Percentiles rank a stretch among this genome's conserved stretches.
Evolutionary conservation across 1,140 invertebrate genomes (phyloP).

Genomic region (Leptinotarsa defecta): DNA sequence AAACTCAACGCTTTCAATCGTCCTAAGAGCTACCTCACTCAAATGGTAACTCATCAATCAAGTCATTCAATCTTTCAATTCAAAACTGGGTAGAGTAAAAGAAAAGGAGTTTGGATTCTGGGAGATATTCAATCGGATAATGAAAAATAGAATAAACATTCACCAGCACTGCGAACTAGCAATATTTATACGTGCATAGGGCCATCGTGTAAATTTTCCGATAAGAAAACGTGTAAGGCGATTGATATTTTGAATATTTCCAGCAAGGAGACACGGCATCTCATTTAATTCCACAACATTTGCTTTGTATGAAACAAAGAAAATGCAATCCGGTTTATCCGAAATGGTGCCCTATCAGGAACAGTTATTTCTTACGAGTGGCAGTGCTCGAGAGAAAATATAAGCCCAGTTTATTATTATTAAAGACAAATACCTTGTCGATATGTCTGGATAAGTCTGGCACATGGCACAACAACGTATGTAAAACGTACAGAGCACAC

Average conservation of each 20-base stretch:
- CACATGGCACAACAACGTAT: conserved; percentile 32
- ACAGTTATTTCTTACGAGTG: conserved; percentile 22
- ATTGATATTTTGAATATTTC: neutral
- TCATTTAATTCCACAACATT: conserved; percentile 9
- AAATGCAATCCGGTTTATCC: neutral
- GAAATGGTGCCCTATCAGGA: conserved; percentile 14
- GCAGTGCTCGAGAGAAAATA: conserved; percentile 8
- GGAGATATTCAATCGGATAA: too few species aligned
- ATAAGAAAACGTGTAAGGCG: neutral
- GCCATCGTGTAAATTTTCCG: neutral
- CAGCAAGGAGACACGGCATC: neutral
- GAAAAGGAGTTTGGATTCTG: too few species aligned
- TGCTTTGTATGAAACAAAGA: conserved; percentile 7
- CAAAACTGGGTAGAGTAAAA: too few species aligned
- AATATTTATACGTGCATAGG: too few species aligned
- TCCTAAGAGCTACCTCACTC: too few species aligned
- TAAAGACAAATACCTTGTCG: conserved; percentile 26
- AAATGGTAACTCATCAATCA: too few species aligned
- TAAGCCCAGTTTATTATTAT: conserved; percentile 22
- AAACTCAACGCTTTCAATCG: too few species aligned
- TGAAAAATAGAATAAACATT: too few species aligned
- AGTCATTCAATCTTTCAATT: too few species aligned
- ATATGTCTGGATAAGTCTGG: conserved; percentile 23
- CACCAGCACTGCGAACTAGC: too few species aligned
- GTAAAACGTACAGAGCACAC: conserved; percentile 31